Evolutionary conservation across 2,888 invertebrate species (phyloP).

Genomic region (Macrosoma leucophasiata): DNA sequence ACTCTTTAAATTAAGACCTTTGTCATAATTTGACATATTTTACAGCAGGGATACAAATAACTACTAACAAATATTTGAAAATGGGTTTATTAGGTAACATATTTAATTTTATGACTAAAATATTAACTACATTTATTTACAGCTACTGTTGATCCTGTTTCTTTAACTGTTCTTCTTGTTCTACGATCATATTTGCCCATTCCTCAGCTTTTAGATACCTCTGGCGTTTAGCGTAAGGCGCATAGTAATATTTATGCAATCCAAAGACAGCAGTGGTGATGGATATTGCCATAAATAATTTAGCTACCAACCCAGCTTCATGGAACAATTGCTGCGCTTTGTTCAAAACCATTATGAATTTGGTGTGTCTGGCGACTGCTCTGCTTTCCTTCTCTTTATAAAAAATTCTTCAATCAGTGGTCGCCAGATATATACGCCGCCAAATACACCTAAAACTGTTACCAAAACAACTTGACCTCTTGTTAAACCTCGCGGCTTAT

Average conservation of each 20-base stretch:
- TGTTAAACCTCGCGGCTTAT: conserved; percentile 52
- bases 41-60: no score
- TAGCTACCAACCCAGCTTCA: conserved; percentile 18
- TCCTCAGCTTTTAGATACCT: conserved; percentile 46
- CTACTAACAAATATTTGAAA: no score
- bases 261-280: conserved; percentile 45
- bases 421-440: conserved; percentile 72
- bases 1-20: no score
- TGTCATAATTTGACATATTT: no score
- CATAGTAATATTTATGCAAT: conserved; percentile 38
- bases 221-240: conserved; percentile 39
- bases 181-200: conserved; percentile 54
- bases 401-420: conserved; percentile 54
- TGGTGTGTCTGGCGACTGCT: conserved; percentile 19
- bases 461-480: conserved; percentile 55
- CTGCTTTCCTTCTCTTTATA: conserved; percentile 21
- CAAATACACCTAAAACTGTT: conserved; percentile 54
- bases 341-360: conserved; percentile 18
- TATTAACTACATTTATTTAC: no score
- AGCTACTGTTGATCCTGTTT: no score
- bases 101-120: no score
- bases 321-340: background rate
- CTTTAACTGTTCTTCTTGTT: conserved; percentile 45
- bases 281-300: conserved; percentile 47
- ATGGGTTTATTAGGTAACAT: no score